Percentiles rank a stretch among this genome's conserved stretches.
Evolutionary conservation across 1,140 invertebrate genomes (phyloP).

Genomic region (Coenobita brevimanus): DNA sequence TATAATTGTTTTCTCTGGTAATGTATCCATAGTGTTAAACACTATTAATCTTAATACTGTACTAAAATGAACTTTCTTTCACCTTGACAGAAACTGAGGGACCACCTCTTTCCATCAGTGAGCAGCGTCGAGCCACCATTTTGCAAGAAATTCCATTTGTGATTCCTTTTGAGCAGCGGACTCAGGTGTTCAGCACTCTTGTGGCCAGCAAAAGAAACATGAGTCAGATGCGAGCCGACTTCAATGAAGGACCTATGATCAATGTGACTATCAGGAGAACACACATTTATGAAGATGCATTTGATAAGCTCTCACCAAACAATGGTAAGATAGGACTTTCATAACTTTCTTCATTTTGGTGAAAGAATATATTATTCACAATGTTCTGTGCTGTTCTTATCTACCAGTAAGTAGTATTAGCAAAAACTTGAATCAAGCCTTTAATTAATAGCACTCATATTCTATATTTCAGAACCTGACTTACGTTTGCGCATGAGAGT

Average conservation of each 20-base stretch:
- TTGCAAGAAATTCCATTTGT: constrained; percentile 95
- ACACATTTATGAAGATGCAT: constrained; percentile 98
- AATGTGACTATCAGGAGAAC: constrained; percentile 88
- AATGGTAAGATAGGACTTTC: constrained; percentile 82
- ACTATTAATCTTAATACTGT: no score
- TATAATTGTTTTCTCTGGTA: no score
- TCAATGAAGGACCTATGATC: constrained; percentile 74
- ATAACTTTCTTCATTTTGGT: no score
- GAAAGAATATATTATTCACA: no score
- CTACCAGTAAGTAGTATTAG: no score
- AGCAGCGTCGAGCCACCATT: constrained; percentile 90
- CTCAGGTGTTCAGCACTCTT: constrained; percentile 83
- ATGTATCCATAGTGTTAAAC: no score
- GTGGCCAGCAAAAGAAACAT: constrained; percentile 78
- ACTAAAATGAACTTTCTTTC: not conserved
- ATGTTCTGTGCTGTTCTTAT: no score
- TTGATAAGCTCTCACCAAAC: constrained; percentile 91
- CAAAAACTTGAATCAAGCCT: no score
- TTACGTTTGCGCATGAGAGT: constrained; percentile 89
- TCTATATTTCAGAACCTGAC: constrained; percentile 83
- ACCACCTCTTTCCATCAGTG: constrained; percentile 89
- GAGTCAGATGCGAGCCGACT: constrained; percentile 60
- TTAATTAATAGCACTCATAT: not conserved
- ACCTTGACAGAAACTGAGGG: constrained; percentile 73
- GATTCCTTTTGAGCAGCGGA: constrained; percentile 90